These are phyloP conservation scores for Plagiodera versicolora DNA, from an alignment of 2,888 invertebrate species.

Conservation along the genomic window DNA sequence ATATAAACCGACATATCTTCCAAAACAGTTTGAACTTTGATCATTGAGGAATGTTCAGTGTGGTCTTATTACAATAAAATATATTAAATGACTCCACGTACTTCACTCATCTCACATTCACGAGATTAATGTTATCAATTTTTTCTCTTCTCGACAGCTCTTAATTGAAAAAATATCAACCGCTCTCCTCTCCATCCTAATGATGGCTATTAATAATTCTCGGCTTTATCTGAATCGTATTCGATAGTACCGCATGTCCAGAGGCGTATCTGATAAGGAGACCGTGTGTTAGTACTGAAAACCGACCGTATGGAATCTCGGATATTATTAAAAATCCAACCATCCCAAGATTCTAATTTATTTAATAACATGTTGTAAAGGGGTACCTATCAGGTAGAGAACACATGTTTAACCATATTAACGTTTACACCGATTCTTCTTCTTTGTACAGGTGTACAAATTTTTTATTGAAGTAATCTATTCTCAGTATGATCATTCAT, in stretches of 20 bases:
- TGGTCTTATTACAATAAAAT: neutral
- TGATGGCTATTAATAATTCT: conserved; percentile 24
- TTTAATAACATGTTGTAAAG: conserved; percentile 25
- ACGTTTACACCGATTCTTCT: conserved; percentile 16
- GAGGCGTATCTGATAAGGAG: conserved; percentile 9
- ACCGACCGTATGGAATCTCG: neutral
- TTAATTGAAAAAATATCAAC: conserved; percentile 8
- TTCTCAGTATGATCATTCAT: no score
- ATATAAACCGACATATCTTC: no score
- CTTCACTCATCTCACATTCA: neutral
- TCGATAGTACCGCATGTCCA: conserved; percentile 12
- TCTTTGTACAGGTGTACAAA: no score
- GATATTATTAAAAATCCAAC: conserved; percentile 5
- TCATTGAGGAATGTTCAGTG: neutral
- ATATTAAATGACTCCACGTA: neutral
- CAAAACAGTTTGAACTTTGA: no score
- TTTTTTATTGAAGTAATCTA: conserved; percentile 17
- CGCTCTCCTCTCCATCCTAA: conserved; percentile 9
- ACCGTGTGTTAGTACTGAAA: neutral
- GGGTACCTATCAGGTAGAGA: conserved; percentile 23
- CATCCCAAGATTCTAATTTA: neutral
- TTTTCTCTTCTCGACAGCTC: conserved; percentile 1
- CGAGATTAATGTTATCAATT: conserved; percentile 4
- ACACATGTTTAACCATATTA: conserved; percentile 25
- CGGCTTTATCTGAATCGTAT: conserved; percentile 21